phyloP scores from a whole-genome alignment of 2,797 vertebrate genomes.

The Strix occidentalis region DNA sequence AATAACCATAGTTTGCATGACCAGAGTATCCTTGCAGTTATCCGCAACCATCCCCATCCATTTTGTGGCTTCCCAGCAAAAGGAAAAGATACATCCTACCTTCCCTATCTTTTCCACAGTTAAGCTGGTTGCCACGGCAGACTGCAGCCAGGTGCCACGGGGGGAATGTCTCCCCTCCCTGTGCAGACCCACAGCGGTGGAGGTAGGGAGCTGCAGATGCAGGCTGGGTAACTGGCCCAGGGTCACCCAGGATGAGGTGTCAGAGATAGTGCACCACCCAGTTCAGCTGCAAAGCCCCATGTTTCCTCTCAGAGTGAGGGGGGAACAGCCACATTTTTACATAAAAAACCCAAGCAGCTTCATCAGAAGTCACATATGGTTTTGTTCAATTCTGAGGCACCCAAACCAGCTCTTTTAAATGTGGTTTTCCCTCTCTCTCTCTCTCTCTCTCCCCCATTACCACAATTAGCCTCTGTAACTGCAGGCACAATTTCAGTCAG shows the following conservation, averaged over 20 bases:
- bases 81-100: neutral
- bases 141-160: neutral
- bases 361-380: neutral
- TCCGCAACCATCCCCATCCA: neutral
- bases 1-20: accelerated
- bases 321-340: neutral
- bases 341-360: neutral
- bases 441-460: neutral
- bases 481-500: neutral
- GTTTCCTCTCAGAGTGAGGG: neutral
- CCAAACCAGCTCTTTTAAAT: neutral
- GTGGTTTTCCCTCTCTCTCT: neutral
- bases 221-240: neutral
- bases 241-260: neutral
- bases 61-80: neutral
- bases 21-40: neutral
- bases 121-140: neutral
- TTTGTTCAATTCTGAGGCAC: neutral
- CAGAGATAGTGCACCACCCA: accelerated
- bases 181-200: neutral
- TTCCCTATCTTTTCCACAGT: neutral
- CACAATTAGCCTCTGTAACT: neutral
- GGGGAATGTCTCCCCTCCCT: no score
- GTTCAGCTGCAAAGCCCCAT: neutral
- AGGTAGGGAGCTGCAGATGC: neutral